A percentile compares a stretch with the other conserved stretches of the same genome.
These are phyloP conservation scores for Zingel zingel DNA, from an alignment of 2,113 vertebrate genomes.

Conservation along the genomic window DNA sequence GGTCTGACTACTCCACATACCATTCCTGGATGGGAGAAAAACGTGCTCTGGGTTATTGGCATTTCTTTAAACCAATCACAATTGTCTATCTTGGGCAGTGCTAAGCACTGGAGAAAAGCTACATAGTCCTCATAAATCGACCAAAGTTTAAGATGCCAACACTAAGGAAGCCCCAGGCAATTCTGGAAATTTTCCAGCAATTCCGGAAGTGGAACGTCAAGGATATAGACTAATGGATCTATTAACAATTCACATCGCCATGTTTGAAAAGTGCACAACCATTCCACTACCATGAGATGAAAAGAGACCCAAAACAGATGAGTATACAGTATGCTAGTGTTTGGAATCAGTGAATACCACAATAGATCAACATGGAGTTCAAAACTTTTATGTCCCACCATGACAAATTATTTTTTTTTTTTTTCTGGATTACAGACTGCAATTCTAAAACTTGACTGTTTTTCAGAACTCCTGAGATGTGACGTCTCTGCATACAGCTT, in stretches of 20 bases:
- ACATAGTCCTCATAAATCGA: no score
- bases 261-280: not conserved
- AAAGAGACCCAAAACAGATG: not conserved
- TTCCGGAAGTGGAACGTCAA: no score
- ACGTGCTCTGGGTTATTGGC: no score
- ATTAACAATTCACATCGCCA: not conserved
- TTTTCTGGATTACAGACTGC: not conserved
- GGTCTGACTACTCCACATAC: no score
- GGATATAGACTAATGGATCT: not conserved
- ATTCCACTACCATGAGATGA: not conserved
- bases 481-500: constrained; percentile 5
- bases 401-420: not conserved
- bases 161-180: no score
- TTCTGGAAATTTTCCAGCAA: no score
- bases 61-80: no score
- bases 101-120: no score
- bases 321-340: not conserved
- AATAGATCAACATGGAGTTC: not conserved
- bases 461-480: constrained; percentile 17
- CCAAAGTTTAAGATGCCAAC: no score
- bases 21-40: no score
- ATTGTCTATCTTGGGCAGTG: no score
- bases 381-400: not conserved
- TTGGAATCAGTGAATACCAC: no score
- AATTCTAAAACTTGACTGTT: not conserved